phyloP scores from a whole-genome alignment of 2,113 vertebrate species.

The Cryptotis parvus region DNA sequence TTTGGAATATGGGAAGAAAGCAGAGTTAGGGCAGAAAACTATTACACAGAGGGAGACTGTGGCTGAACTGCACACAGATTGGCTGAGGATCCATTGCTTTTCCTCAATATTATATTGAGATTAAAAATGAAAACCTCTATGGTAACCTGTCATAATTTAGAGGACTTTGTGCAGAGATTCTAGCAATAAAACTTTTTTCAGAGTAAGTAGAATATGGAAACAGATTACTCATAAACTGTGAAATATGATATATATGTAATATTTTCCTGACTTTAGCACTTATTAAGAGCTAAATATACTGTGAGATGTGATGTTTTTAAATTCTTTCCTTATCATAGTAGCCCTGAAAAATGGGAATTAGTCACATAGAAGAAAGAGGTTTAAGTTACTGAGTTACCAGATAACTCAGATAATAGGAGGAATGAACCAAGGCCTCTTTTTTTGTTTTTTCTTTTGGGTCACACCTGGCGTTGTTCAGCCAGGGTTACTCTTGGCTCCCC shows the following conservation, averaged over 20 bases:
- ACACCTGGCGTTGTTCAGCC: too few species aligned
- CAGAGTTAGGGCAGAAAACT: not conserved
- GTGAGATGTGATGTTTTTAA: not conserved
- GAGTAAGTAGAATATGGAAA: not conserved
- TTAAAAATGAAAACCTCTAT: not conserved
- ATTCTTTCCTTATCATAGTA: not conserved
- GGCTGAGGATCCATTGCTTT: not conserved
- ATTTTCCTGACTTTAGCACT: not conserved
- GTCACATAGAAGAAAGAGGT: not conserved
- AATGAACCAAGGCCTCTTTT: too few species aligned
- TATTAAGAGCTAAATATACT: too few species aligned
- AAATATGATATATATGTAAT: not conserved
- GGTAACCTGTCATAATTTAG: slow-evolving; percentile 21
- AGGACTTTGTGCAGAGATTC: not conserved
- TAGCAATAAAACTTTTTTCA: not conserved
- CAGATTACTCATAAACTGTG: not conserved
- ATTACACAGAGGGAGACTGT: not conserved
- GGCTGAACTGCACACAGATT: not conserved
- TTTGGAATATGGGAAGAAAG: not conserved
- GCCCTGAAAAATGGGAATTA: not conserved
- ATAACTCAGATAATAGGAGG: not conserved
- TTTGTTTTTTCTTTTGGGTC: too few species aligned
- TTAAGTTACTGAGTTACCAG: slow-evolving; percentile 12
- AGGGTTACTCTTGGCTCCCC: too few species aligned
- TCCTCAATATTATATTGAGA: not conserved